A percentile compares a stretch with the other conserved stretches of the same genome.
These are phyloP conservation scores for Stenotaenia linearis DNA, from an alignment of 2,888 invertebrate species.

Conservation along the genomic window DNA sequence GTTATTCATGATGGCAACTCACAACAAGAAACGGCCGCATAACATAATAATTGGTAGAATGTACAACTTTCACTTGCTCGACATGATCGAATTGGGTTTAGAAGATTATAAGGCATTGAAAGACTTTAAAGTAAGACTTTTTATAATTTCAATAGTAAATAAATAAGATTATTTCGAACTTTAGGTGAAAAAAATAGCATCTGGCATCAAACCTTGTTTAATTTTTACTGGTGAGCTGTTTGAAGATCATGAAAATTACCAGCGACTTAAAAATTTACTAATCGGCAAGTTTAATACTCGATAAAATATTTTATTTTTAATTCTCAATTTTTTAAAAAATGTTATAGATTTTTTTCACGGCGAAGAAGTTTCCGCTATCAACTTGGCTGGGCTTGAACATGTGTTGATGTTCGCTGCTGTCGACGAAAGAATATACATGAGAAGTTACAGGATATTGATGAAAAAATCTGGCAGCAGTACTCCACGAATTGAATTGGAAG, in stretches of 20 bases:
- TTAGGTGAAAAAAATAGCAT: conserved; percentile 61
- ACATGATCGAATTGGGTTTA: conserved; percentile 93
- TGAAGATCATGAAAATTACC: conserved; percentile 69
- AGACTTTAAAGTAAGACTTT: conserved; percentile 57
- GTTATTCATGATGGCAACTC: conserved; percentile 82
- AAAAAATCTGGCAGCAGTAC: conserved; percentile 86
- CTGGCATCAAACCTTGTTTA: conserved; percentile 71
- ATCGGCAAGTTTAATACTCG: conserved; percentile 43
- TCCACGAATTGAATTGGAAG: conserved; percentile 85
- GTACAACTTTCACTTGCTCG: conserved; percentile 81
- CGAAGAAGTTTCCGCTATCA: conserved; percentile 69
- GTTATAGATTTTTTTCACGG: conserved; percentile 78
- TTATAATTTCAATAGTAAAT: too few species aligned
- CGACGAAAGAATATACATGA: conserved; percentile 69
- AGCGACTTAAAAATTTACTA: conserved; percentile 78
- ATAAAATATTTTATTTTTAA: conserved; percentile 33
- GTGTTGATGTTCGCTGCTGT: conserved; percentile 81
- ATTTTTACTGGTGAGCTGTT: conserved; percentile 88
- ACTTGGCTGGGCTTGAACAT: conserved; percentile 90
- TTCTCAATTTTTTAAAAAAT: too few species aligned
- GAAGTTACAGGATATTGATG: conserved; percentile 67
- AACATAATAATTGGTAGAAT: conserved; percentile 78
- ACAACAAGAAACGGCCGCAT: conserved; percentile 91
- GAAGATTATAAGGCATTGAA: conserved; percentile 71
- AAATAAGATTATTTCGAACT: too few species aligned